Base-by-base conservation (phyloP, 2,888 invertebrate genomes). In the Apotomis turbidana region DNA sequence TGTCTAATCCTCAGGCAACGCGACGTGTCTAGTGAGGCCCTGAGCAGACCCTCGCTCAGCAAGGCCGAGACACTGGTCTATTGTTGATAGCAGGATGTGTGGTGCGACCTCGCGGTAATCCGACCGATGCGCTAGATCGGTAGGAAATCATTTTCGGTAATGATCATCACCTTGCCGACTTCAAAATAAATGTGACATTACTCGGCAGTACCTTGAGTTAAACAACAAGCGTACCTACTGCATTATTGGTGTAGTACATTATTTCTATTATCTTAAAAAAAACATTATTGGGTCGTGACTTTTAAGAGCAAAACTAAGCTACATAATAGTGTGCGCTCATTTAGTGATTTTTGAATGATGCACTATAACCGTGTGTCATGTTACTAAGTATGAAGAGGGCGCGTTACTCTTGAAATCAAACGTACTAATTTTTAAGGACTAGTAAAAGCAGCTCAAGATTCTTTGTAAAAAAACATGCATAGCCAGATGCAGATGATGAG, bases 51-150 rank as follows among this genome's bases (percentile, higher is more conserved):
- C 81, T 83, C 78, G 80, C 64, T 78, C 77, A 74, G 71, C 83
- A 81, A 85, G 84, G 85, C 78, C 81, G 71, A 69, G 75, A 74
- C 77, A 76, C 80, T 80, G 81, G 79, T 80, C 85, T 83, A 86
- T 87, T 88, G 87, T 89, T 83, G 77, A 84, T 84, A 85, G 84
- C 86, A 88, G 88, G 88, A 90, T 89, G 81, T 85, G 83, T 84
- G 84, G 81, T 80, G 80, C 81, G 83, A 80, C 85, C 89, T 90
- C 83, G 84, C 77, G 79, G 81, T 86, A 85, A 88, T 84, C 85
- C 80, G 80, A 87, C 83, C 78, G 80, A 86, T 80, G 82, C 77
- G 81, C 79, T 68, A 77, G 78, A 83, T 64, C 61, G 51, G 70
- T 68, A 75, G 88, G 88, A 90, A 90, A 85, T 80, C 76, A 85